Percentiles rank a stretch among this genome's conserved stretches.
phyloP scores from a whole-genome alignment of 92 coral and sea anemone genomes.

The Pocillopora meandrina region DNA sequence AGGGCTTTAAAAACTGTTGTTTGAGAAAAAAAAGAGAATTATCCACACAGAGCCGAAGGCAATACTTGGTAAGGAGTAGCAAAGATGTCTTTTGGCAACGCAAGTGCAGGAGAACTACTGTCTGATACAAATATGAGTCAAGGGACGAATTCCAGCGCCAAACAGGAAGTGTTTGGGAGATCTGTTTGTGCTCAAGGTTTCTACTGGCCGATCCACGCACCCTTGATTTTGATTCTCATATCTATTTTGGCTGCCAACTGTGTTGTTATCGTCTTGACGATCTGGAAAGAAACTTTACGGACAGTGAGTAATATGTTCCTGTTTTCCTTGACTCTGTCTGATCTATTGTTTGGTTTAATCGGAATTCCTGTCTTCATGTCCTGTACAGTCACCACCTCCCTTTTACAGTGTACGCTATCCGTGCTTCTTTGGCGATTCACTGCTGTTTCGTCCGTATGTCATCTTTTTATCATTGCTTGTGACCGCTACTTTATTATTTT shows the following conservation, averaged over 20 bases:
- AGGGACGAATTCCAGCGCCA: not conserved
- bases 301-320: conserved; percentile 70
- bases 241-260: conserved; percentile 58
- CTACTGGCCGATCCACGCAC: conserved; percentile 49
- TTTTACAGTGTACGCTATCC: conserved; percentile 54
- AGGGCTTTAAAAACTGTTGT: not conserved
- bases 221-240: conserved; percentile 45
- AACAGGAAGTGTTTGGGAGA: too few relatives aligned
- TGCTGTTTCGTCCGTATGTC: conserved; percentile 83
- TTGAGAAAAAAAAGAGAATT: not conserved
- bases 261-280: conserved; percentile 53
- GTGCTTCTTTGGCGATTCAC: conserved; percentile 63
- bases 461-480: conserved; percentile 69
- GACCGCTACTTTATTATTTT: conserved; percentile 91
- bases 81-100: conserved; percentile 18
- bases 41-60: not conserved
- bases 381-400: conserved; percentile 48
- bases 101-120: not conserved
- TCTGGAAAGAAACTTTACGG: conserved; percentile 55
- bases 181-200: conserved; percentile 30
- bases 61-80: not conserved
- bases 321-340: conserved; percentile 81
- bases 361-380: conserved; percentile 78
- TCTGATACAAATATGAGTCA: not conserved
- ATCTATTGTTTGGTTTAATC: conserved; percentile 69